phyloP scores from a whole-genome alignment of 2,113 vertebrate species.

The Notechis scutatus region DNA sequence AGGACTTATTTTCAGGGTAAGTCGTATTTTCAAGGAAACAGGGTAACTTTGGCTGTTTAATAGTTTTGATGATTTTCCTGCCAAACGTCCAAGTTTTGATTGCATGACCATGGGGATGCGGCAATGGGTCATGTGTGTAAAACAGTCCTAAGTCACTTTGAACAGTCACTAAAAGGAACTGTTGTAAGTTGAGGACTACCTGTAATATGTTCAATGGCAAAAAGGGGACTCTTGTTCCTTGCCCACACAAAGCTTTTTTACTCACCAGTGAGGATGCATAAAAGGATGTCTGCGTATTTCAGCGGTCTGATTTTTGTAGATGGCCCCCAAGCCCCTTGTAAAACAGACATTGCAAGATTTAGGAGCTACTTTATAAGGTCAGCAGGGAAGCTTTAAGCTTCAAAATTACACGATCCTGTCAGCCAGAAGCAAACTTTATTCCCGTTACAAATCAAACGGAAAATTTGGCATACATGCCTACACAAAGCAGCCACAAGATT shows the following conservation, averaged over 20 bases:
- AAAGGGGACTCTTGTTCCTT: neutral
- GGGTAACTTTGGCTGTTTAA: too few species aligned
- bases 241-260: neutral
- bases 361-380: too few species aligned
- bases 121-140: too few species aligned
- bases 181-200: too few species aligned
- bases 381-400: neutral
- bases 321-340: neutral
- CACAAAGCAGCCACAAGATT: neutral
- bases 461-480: slow-evolving; percentile 14
- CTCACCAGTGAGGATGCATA: neutral
- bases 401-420: neutral
- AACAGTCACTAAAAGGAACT: too few species aligned
- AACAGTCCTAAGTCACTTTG: too few species aligned
- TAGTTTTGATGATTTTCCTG: too few species aligned
- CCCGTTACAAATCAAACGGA: slow-evolving; percentile 27
- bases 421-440: slow-evolving; percentile 45
- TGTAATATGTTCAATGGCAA: neutral
- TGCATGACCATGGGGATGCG: too few species aligned
- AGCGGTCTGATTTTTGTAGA: neutral
- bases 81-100: too few species aligned
- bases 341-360: neutral
- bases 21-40: too few species aligned
- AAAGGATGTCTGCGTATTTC: neutral
- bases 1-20: too few species aligned